Base-by-base conservation (phyloP, 2,797 vertebrate species). In the Rhinophrynus dorsalis region DNA sequence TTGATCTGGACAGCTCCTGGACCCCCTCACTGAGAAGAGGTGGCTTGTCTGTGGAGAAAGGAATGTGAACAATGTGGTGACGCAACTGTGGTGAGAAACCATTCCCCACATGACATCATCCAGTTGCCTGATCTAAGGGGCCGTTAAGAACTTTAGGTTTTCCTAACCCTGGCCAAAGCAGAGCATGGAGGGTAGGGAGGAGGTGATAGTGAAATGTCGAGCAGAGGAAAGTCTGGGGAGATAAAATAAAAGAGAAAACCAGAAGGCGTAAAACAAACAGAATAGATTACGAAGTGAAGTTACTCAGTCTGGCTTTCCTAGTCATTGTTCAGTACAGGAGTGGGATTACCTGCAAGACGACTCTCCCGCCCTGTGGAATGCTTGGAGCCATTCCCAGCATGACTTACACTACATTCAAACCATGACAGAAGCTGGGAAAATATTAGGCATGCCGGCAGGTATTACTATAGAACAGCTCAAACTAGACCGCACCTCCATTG, bases 41-140 rank as follows among this genome's bases (percentile, higher is more conserved):
- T 64, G 61, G 45, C 32, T 47, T 29, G 62, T 55, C 35, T 66
- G 50, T 52, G 17, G 37, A 55, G 48, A 55, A 26, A 42, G 62
- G 62, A 66, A 66, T 66, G 35, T 20, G 24, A 55, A 55, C 62
- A 54, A 66, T 66, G 35, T 66, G 62, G 37, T 66, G 62, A 66
- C 50, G 50, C 62, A 54, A n/a, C 50, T 66, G 50, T 66, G 62
- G 48, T 66, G 12, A 32, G 23, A 55, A 66, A 42, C 62, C 37
- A n/a, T 66, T 54, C 62, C 48, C 47, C 18, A 21, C 48, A 54
- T 66, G 62, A 66, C 62, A 66, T 66, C 62, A 65, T 65, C 54
- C 61, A 66, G 24, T 37, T 26, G 35, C 18, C 33, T 51, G 48
- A 65, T 65, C 62, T 42, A 3, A 54, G 35, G 47, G 35, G 21